phyloP scores from a whole-genome alignment of 2,113 vertebrate species.

The Oenanthe oenanthe region DNA sequence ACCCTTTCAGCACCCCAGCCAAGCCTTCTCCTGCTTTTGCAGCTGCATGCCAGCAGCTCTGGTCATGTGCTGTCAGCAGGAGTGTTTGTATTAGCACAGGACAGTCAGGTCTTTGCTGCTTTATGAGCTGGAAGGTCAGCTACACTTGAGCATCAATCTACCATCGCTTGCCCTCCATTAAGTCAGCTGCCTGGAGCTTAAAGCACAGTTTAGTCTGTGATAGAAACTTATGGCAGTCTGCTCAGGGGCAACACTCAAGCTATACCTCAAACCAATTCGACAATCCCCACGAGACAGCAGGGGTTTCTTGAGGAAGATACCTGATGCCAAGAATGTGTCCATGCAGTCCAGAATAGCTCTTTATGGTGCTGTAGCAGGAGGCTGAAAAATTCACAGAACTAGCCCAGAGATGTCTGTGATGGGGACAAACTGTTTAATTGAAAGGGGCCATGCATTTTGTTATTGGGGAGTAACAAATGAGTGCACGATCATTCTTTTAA shows the following conservation, averaged over 20 bases:
- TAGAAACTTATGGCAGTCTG: slow-evolving; percentile 54
- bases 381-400: neutral
- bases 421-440: neutral
- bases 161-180: slow-evolving; percentile 54
- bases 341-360: neutral
- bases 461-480: neutral
- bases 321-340: slow-evolving; percentile 7
- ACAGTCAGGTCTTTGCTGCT: slow-evolving; percentile 7
- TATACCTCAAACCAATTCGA: slow-evolving; percentile 30
- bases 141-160: slow-evolving; percentile 61
- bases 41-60: neutral
- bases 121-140: slow-evolving; percentile 62
- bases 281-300: neutral
- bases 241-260: slow-evolving; percentile 36
- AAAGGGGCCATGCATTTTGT: neutral
- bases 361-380: neutral
- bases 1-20: neutral
- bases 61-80: neutral
- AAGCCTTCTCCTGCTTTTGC: neutral
- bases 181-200: slow-evolving; percentile 54
- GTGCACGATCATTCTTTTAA: neutral
- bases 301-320: neutral
- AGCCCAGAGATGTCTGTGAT: neutral
- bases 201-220: slow-evolving; percentile 55
- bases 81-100: neutral